Conservation (phyloP, 2,888 invertebrate species). For the Lottia gigantea region DNA sequence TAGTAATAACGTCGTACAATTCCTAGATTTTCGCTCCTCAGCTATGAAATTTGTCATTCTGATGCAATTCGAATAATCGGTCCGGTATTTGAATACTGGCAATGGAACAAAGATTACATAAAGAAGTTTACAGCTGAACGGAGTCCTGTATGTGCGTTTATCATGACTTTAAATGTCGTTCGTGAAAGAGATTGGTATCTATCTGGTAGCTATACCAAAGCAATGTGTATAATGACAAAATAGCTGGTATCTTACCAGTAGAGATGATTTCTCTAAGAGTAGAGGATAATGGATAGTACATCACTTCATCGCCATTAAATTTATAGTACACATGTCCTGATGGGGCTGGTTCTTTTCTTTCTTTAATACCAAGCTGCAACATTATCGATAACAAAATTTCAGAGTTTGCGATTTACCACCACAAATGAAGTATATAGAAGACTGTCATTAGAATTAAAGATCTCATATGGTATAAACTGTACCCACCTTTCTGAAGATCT, state of each 20-base stretch:
- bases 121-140: too few relatives aligned
- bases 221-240: too few relatives aligned
- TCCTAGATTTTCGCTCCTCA: conserved; percentile 16
- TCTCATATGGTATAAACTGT: neutral
- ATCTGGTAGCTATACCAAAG: too few relatives aligned
- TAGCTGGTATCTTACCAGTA: neutral
- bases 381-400: too few relatives aligned
- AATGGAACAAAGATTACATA: too few relatives aligned
- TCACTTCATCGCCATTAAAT: neutral
- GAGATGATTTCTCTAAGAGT: neutral
- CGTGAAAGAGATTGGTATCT: too few relatives aligned
- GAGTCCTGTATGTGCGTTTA: too few relatives aligned
- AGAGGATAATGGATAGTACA: neutral
- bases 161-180: too few relatives aligned
- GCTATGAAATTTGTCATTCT: neutral
- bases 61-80: too few relatives aligned
- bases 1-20: conserved; percentile 23
- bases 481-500: conserved; percentile 23
- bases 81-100: too few relatives aligned
- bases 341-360: neutral
- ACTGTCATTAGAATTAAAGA: neutral
- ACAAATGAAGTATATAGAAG: too few relatives aligned
- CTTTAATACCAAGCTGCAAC: neutral
- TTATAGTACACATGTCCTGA: neutral
- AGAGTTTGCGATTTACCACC: too few relatives aligned